Evolutionary conservation across 1,140 invertebrate species (phyloP).

Genomic region (Octopus bimaculoides): DNA sequence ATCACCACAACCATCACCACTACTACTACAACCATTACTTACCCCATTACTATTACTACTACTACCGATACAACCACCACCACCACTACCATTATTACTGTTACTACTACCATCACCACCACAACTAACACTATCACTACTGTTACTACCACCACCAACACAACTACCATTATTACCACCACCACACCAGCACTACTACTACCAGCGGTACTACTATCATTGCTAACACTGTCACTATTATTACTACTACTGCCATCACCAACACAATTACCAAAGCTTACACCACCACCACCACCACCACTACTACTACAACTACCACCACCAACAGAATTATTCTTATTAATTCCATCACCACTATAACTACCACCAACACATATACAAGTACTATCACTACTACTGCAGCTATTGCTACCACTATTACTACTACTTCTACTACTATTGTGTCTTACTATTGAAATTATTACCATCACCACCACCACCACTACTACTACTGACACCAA

Average conservation of each 20-base stretch:
- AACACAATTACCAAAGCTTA: too few relatives aligned
- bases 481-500: too few relatives aligned
- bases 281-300: background rate
- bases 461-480: slow-evolving; percentile 5
- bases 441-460: background rate
- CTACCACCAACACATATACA: slow-evolving; percentile 1
- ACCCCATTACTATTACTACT: too few relatives aligned
- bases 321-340: background rate
- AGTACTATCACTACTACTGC: slow-evolving; percentile 8
- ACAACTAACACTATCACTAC: too few relatives aligned
- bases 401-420: background rate
- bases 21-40: too few relatives aligned
- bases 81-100: too few relatives aligned
- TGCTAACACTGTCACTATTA: slow-evolving; percentile 8
- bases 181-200: background rate
- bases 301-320: slow-evolving; percentile 1
- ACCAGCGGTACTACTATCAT: slow-evolving; percentile 7
- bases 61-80: too few relatives aligned
- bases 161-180: too few relatives aligned
- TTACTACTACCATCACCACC: too few relatives aligned
- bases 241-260: slow-evolving; percentile 8
- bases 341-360: slow-evolving; percentile 15
- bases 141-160: too few relatives aligned
- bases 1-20: too few relatives aligned
- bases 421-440: slow-evolving; percentile 14